Conservation (phyloP, 2,797 vertebrate species). For the Hypotaenidia philippensis region DNA sequence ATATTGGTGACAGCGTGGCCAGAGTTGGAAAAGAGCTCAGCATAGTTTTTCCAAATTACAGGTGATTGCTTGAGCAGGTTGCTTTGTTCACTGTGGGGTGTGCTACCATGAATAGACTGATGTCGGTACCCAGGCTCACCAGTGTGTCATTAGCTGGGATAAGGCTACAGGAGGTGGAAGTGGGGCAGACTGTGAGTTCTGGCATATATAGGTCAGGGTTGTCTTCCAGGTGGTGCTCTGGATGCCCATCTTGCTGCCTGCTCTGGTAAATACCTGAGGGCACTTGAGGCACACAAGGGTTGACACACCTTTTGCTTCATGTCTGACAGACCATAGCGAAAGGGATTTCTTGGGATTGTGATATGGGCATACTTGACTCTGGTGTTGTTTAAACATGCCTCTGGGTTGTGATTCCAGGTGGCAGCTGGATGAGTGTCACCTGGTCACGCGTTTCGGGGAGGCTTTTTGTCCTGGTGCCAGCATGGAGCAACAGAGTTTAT, state of each 20-base stretch:
- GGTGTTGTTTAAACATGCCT: neutral
- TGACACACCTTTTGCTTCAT: neutral
- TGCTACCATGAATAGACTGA: neutral
- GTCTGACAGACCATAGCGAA: neutral
- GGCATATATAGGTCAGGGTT: neutral
- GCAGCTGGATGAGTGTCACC: neutral
- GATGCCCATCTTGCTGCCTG: neutral
- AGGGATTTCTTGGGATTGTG: neutral
- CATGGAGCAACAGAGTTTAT: neutral
- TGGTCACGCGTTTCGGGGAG: rapidly evolving
- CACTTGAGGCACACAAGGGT: neutral
- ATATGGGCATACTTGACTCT: neutral
- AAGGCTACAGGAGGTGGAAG: neutral
- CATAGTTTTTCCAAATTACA: neutral
- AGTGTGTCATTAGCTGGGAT: neutral
- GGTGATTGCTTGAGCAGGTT: neutral
- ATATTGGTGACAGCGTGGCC: rapidly evolving
- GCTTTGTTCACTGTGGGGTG: neutral
- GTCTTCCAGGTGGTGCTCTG: neutral
- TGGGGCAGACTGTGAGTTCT: neutral
- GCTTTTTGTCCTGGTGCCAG: neutral
- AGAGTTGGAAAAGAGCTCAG: neutral
- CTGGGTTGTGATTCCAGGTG: neutral
- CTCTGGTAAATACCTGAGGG: neutral
- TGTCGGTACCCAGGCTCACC: neutral